These are phyloP conservation scores for Lobophora halterata DNA, from an alignment of 2,888 invertebrate species.

Conservation along the genomic window DNA sequence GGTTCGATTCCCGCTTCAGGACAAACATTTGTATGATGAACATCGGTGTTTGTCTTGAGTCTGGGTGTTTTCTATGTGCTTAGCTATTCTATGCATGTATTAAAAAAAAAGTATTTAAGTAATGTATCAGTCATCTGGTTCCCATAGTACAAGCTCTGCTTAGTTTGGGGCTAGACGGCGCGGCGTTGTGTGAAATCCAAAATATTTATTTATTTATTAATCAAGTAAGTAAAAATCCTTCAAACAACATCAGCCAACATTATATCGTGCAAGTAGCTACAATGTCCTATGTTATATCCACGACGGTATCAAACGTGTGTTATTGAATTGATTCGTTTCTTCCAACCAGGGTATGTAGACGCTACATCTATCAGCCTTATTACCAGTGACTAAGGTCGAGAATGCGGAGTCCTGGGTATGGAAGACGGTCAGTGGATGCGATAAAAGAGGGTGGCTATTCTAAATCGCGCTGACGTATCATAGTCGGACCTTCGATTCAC, in stretches of 20 bases:
- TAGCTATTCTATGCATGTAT: too few relatives aligned
- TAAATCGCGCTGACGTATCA: constrained; percentile 75
- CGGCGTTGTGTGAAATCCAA: too few relatives aligned
- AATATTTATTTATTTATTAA: too few relatives aligned
- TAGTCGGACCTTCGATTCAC: constrained; percentile 66
- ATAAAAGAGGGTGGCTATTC: constrained; percentile 73
- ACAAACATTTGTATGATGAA: too few relatives aligned
- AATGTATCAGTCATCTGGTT: too few relatives aligned
- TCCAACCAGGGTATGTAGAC: constrained; percentile 45
- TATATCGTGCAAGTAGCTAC: constrained; percentile 32
- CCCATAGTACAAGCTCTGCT: too few relatives aligned
- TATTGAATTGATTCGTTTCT: constrained; percentile 67
- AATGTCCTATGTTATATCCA: constrained; percentile 51
- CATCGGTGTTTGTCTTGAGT: too few relatives aligned
- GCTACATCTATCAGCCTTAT: constrained; percentile 30
- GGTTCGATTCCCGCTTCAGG: too few relatives aligned
- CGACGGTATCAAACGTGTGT: constrained; percentile 65
- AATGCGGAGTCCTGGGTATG: constrained; percentile 14
- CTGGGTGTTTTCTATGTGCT: too few relatives aligned
- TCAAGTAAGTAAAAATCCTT: constrained; percentile 19
- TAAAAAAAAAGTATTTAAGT: too few relatives aligned
- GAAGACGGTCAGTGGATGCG: constrained; percentile 35
- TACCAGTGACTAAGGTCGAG: constrained; percentile 14
- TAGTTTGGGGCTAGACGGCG: too few relatives aligned
- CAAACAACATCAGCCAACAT: constrained; percentile 22